These are phyloP conservation scores for Euthynnus affinis DNA, from an alignment of 2,797 vertebrate species.

Conservation along the genomic window DNA sequence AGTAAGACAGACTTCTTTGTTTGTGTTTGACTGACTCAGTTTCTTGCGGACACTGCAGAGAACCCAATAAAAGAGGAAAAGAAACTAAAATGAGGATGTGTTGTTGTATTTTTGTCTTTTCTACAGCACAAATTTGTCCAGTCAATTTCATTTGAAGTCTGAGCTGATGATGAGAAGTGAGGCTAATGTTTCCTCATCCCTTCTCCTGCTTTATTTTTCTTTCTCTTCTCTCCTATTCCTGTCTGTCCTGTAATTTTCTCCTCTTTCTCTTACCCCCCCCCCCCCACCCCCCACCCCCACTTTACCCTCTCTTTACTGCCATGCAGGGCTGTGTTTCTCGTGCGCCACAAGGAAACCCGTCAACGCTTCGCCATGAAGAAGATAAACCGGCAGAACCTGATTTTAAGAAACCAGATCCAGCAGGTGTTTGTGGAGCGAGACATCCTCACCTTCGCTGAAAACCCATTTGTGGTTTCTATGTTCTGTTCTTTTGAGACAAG, in stretches of 20 bases:
- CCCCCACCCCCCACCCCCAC: too few relatives aligned
- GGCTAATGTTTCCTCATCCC: background rate
- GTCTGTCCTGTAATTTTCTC: conserved; percentile 13
- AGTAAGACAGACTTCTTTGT: conserved; percentile 74
- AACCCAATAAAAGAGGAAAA: conserved; percentile 49
- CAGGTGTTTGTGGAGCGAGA: conserved; percentile 96
- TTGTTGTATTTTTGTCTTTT: conserved; percentile 37
- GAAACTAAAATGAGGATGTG: conserved; percentile 49
- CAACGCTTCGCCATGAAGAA: conserved; percentile 98
- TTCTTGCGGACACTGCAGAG: conserved; percentile 25
- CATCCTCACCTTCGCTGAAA: conserved; percentile 95
- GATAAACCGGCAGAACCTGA: conserved; percentile 96
- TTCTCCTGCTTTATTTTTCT: background rate
- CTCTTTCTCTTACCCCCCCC: background rate
- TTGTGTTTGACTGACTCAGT: conserved; percentile 36
- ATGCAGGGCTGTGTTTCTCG: conserved; percentile 91
- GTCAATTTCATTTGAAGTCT: conserved; percentile 25
- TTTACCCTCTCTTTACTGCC: background rate
- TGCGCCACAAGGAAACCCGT: conserved; percentile 92
- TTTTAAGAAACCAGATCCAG: conserved; percentile 95
- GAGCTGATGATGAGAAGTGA: conserved; percentile 19
- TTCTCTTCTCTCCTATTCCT: background rate
- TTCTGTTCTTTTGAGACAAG: conserved; percentile 97
- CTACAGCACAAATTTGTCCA: conserved; percentile 18
- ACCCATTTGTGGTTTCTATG: conserved; percentile 98